phyloP scores from a whole-genome alignment of 2,113 vertebrate genomes.

The Oreochromis tanganicae region DNA sequence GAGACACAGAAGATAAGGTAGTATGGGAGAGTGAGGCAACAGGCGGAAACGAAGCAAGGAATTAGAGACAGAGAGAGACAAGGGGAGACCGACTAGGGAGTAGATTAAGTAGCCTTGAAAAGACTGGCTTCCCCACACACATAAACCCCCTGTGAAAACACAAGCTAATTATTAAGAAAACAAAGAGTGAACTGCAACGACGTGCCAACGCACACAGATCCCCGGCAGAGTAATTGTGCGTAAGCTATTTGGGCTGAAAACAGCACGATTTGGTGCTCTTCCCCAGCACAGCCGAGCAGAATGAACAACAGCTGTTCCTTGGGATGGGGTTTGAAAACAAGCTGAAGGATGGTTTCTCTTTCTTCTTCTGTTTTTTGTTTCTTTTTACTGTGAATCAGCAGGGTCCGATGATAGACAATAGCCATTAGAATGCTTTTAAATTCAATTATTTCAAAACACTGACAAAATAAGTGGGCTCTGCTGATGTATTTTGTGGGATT shows the following conservation, averaged over 20 bases:
- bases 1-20: neutral
- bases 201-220: constrained; percentile 80
- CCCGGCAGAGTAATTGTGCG: constrained; percentile 85
- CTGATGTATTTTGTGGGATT: neutral
- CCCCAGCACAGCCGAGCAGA: constrained; percentile 76
- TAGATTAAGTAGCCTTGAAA: constrained; percentile 59
- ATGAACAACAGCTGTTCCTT: constrained; percentile 82
- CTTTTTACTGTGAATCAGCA: neutral
- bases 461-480: neutral
- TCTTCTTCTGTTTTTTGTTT: neutral
- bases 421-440: neutral
- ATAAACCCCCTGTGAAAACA: constrained; percentile 75
- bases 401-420: neutral
- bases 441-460: neutral
- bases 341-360: constrained; percentile 9
- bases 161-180: constrained; percentile 89
- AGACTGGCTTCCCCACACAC: constrained; percentile 73
- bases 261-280: constrained; percentile 80
- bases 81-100: constrained; percentile 19
- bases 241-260: constrained; percentile 81
- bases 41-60: neutral
- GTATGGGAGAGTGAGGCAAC: neutral
- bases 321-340: constrained; percentile 63
- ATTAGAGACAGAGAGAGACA: neutral
- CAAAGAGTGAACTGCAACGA: constrained; percentile 74